Conservation (phyloP, 2,113 vertebrate genomes). For the Centropus bengalensis region DNA sequence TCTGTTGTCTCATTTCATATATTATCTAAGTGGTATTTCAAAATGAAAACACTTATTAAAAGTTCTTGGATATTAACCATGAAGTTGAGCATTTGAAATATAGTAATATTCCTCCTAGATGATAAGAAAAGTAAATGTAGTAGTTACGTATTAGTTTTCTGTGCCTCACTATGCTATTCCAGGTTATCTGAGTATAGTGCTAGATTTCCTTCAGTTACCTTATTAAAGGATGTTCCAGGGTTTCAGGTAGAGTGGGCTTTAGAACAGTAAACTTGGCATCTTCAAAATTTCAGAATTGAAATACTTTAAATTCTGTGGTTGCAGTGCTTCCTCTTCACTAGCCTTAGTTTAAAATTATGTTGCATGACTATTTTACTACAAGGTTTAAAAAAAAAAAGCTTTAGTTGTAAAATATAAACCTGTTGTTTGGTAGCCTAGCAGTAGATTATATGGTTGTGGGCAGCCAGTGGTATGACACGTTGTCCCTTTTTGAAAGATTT, state of each 20-base stretch:
- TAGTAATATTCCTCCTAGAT: background rate
- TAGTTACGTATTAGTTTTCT: background rate
- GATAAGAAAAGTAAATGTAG: background rate
- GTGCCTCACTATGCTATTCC: background rate
- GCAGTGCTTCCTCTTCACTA: background rate
- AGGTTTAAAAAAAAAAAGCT: background rate
- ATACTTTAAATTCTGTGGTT: background rate
- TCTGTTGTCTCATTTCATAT: background rate
- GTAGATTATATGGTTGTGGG: background rate
- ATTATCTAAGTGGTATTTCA: background rate
- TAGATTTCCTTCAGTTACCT: background rate
- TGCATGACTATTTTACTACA: background rate
- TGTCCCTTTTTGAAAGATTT: background rate
- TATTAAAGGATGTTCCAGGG: background rate
- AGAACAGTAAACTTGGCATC: background rate
- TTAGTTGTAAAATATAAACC: background rate
- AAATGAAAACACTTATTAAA: background rate
- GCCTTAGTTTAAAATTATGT: background rate
- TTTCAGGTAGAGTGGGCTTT: background rate
- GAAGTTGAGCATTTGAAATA: background rate
- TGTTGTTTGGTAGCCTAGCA: background rate
- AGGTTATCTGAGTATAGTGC: background rate
- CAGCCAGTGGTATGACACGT: background rate
- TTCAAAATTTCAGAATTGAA: background rate
- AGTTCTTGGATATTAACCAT: background rate